phyloP scores from a whole-genome alignment of 2,888 invertebrate genomes.

The Acanthacorydalis orientalis region DNA sequence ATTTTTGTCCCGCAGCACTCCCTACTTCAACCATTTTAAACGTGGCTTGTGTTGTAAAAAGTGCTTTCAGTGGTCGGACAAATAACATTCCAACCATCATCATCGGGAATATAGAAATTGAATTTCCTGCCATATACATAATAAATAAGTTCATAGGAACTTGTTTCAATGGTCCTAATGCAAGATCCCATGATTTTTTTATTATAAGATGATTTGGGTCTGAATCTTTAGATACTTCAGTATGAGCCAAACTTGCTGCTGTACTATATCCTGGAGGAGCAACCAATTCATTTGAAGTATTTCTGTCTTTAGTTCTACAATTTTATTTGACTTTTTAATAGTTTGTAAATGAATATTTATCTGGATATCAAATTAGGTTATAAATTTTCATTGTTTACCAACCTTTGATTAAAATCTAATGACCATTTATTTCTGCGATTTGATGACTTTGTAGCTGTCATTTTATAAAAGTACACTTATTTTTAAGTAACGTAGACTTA shows the following conservation, averaged over 20 bases:
- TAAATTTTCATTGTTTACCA: neutral
- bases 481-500: no score
- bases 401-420: slow-evolving; percentile 4
- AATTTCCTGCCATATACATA: slow-evolving; percentile 99
- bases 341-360: neutral
- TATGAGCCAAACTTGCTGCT: slow-evolving; percentile 50
- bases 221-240: slow-evolving; percentile 65
- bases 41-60: slow-evolving; percentile 76
- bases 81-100: slow-evolving; percentile 99
- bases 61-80: slow-evolving; percentile 86
- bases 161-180: slow-evolving; percentile 86
- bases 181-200: slow-evolving; percentile 94
- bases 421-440: slow-evolving; percentile 2
- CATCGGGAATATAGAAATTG: slow-evolving; percentile 97
- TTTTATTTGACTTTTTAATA: neutral
- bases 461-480: neutral
- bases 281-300: slow-evolving; percentile 38
- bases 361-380: neutral
- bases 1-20: slow-evolving; percentile 77
- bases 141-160: slow-evolving; percentile 99
- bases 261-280: slow-evolving; percentile 77
- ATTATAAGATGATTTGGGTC: slow-evolving; percentile 73
- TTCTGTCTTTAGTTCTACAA: slow-evolving; percentile 8
- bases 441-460: slow-evolving; percentile 4
- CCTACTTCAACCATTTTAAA: slow-evolving; percentile 91